phyloP scores from a whole-genome alignment of 2,888 invertebrate genomes.

The Eulithis testata region DNA sequence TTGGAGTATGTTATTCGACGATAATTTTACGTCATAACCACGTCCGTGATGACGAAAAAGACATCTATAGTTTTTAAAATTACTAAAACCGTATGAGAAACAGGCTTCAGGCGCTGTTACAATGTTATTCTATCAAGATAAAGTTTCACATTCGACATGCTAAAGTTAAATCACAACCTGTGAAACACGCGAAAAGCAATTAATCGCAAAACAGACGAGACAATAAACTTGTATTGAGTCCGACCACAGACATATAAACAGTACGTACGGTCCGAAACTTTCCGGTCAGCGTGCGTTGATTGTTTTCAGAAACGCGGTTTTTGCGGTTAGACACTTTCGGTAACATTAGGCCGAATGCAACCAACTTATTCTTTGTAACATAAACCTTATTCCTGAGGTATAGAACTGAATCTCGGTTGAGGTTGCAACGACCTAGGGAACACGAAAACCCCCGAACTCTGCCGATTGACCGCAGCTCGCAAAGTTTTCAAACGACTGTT shows the following conservation, averaged over 20 bases:
- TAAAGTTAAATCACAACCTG: conserved; percentile 11
- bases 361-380: background rate
- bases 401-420: conserved; percentile 14
- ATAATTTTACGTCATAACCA: background rate
- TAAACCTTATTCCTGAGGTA: conserved; percentile 2
- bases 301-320: conserved; percentile 67
- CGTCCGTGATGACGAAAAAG: background rate
- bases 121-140: background rate
- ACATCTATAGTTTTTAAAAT: background rate
- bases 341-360: conserved; percentile 29
- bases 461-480: conserved; percentile 22
- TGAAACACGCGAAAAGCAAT: conserved; percentile 18
- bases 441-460: conserved; percentile 22
- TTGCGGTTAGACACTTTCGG: conserved; percentile 55
- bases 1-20: background rate
- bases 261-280: conserved; percentile 44
- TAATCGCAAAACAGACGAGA: conserved; percentile 25
- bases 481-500: conserved; percentile 48
- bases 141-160: conserved; percentile 3
- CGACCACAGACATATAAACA: conserved; percentile 41
- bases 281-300: conserved; percentile 58
- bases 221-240: conserved; percentile 34
- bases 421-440: conserved; percentile 9
- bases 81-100: background rate
- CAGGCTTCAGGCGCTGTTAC: background rate